Evolutionary conservation across 1,140 invertebrate genomes (phyloP).

Genomic region (Tribolium castaneum): DNA sequence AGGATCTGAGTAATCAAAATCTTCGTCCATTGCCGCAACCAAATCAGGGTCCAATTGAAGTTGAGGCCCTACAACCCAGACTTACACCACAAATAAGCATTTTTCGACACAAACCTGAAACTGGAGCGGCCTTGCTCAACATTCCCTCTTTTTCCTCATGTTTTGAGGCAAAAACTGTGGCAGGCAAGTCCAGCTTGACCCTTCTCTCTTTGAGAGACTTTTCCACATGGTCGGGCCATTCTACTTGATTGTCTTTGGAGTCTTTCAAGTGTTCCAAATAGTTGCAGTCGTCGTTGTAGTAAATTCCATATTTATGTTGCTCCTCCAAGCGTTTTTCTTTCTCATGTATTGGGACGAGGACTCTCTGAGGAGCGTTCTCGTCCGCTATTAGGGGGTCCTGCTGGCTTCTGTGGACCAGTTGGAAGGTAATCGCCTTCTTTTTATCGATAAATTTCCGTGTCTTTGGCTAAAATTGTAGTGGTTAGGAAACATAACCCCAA

Average conservation of each 20-base stretch:
- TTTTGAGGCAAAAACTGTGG: constrained; percentile 91
- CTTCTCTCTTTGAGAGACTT: constrained; percentile 60
- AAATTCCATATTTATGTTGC: constrained; percentile 91
- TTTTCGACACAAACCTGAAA: constrained; percentile 68
- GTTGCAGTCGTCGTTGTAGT: constrained; percentile 95
- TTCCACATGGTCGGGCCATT: constrained; percentile 62
- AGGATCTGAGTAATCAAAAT: constrained; percentile 87
- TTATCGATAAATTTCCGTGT: constrained; percentile 91
- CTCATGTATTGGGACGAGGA: constrained; percentile 75
- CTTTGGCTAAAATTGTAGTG: constrained; percentile 51
- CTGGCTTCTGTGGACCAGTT: constrained; percentile 92
- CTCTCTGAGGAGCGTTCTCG: constrained; percentile 87
- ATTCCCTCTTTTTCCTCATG: constrained; percentile 90
- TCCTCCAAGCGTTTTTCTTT: constrained; percentile 73
- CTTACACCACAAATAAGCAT: background rate
- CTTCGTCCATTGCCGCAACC: constrained; percentile 92
- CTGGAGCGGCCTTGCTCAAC: constrained; percentile 87
- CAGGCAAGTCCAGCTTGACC: constrained; percentile 79
- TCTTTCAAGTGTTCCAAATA: constrained; percentile 94
- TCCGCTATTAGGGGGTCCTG: constrained; percentile 90
- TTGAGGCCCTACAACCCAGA: constrained; percentile 71
- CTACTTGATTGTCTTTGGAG: constrained; percentile 65
- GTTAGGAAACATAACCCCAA: constrained; percentile 13
- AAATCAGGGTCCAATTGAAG: constrained; percentile 93
- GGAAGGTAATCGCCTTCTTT: constrained; percentile 91